Conservation (phyloP, 1,140 invertebrate species). For the Eubasilissa regina region DNA sequence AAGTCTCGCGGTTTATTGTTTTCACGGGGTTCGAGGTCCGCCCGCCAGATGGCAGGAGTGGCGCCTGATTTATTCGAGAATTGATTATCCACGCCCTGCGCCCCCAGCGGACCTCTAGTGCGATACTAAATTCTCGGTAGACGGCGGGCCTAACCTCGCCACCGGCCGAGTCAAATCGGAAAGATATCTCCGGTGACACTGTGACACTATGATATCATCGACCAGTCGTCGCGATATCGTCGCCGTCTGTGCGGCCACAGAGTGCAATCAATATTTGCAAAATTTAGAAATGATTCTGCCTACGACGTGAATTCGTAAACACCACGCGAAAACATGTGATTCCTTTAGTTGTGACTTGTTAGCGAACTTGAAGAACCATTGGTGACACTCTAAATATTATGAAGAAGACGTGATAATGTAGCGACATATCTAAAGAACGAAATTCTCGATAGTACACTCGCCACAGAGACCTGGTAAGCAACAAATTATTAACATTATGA, state of each 20-base stretch:
- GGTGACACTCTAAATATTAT: no score
- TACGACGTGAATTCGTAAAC: no score
- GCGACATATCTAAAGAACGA: conserved; percentile 9
- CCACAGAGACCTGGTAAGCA: conserved; percentile 33
- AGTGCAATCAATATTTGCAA: no score
- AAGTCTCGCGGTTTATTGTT: neutral
- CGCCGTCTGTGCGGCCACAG: no score
- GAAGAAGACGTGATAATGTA: conserved; percentile 16
- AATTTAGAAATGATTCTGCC: no score
- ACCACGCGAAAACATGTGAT: no score
- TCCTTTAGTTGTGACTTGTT: no score
- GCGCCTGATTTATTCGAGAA: neutral
- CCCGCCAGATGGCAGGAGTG: conserved; percentile 27
- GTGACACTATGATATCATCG: conserved; percentile 10
- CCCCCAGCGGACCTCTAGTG: neutral
- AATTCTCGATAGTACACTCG: conserved; percentile 16
- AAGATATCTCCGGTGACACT: neutral
- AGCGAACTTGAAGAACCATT: no score
- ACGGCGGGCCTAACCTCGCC: conserved; percentile 15
- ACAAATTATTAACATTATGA: conserved; percentile 31
- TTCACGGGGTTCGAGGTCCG: neutral
- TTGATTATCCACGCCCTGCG: conserved; percentile 35
- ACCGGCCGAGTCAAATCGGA: neutral
- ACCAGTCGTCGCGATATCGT: conserved; percentile 8
- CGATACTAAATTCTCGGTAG: neutral